A percentile compares a stretch with the other conserved stretches of the same genome.
These are phyloP conservation scores for Psammodynastes pulverulentus DNA, from an alignment of 2,113 vertebrate genomes.

Conservation along the genomic window DNA sequence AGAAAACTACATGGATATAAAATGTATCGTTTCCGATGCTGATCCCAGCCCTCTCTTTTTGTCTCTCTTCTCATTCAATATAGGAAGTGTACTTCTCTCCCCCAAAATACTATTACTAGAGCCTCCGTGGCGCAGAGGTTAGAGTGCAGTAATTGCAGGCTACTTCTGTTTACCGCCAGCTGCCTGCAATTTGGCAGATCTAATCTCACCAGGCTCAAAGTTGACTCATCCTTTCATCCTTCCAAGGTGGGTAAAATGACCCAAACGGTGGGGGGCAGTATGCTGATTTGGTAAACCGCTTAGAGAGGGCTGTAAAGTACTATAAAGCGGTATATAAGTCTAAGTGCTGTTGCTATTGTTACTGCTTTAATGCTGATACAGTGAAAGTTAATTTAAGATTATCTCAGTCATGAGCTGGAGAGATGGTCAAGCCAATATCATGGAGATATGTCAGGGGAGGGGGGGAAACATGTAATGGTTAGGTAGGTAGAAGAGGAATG, in stretches of 20 bases:
- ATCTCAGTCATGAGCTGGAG: background rate
- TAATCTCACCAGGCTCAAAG: too few relatives aligned
- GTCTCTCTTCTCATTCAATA: background rate
- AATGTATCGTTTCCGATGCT: background rate
- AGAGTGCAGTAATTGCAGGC: too few relatives aligned
- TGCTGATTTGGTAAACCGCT: too few relatives aligned
- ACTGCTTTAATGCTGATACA: background rate
- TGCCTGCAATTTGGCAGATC: too few relatives aligned
- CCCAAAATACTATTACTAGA: background rate
- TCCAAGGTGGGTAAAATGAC: too few relatives aligned
- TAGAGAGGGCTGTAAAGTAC: too few relatives aligned
- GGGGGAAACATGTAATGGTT: background rate
- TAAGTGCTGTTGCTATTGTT: too few relatives aligned
- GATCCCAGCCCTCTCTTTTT: background rate
- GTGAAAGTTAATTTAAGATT: background rate
- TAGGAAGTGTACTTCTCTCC: background rate
- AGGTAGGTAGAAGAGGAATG: background rate
- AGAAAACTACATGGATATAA: background rate
- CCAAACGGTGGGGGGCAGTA: too few relatives aligned
- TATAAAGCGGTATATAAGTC: too few relatives aligned
- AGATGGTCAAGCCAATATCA: background rate
- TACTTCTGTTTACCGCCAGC: too few relatives aligned
- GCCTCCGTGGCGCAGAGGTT: too few relatives aligned
- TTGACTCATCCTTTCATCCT: too few relatives aligned
- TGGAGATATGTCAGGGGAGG: background rate